These are phyloP conservation scores for Seriola quinqueradiata DNA, from an alignment of 2,113 vertebrate genomes.

Conservation along the genomic window DNA sequence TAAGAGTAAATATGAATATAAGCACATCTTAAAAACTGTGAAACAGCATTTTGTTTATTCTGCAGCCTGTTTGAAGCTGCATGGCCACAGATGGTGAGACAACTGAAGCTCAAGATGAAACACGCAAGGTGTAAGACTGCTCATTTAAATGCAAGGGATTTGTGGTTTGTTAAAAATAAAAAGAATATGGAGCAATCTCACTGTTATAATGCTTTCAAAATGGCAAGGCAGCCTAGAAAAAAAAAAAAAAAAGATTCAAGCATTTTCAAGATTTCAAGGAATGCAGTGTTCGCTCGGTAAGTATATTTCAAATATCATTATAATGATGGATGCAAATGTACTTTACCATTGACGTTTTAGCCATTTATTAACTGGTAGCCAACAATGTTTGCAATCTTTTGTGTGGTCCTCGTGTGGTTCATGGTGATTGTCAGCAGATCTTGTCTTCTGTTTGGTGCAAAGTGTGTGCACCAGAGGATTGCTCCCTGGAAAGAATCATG, in stretches of 20 bases:
- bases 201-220: slow-evolving; percentile 1
- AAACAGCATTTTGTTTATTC: slow-evolving; percentile 17
- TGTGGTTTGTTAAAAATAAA: slow-evolving; percentile 31
- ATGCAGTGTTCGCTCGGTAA: not conserved
- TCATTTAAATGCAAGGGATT: slow-evolving; percentile 54
- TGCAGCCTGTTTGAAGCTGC: slow-evolving; percentile 47
- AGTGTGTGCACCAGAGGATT: not conserved
- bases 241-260: not conserved
- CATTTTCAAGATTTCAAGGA: not conserved
- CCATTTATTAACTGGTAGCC: not conserved
- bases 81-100: slow-evolving; percentile 50
- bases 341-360: not conserved
- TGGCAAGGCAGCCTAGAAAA: not conserved
- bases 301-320: not conserved
- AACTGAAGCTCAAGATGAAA: slow-evolving; percentile 48
- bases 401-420: not conserved
- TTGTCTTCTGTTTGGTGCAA: not conserved
- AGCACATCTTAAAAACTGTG: not conserved
- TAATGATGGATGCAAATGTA: not conserved
- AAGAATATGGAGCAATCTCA: not conserved
- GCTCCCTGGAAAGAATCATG: not conserved
- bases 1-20: slow-evolving; percentile 4
- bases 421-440: not conserved
- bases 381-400: not conserved
- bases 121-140: slow-evolving; percentile 43